Evolutionary conservation across 2,113 vertebrate species (phyloP), one percentile per base, ranked within the genome.

Genomic region (Oostethus manadensis): DNA sequence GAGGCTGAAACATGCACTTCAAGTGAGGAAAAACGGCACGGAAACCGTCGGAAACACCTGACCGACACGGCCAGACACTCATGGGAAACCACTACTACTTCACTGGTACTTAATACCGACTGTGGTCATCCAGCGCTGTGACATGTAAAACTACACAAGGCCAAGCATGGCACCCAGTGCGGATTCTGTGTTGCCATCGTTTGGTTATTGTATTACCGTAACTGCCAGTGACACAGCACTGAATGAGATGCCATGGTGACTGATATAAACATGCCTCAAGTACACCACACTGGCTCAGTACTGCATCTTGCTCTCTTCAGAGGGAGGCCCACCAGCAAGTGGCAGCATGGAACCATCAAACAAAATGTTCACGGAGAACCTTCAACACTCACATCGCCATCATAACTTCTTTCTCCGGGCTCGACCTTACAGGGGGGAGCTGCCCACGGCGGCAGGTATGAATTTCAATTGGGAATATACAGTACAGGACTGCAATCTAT

Each of bases 381-480:
- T 44, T 40, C 54, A 4, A 11, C 70, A 56, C 7, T 47, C 53
- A 57, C 56, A 18, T 48, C 69, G 57, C 54, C 50, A 71, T 59
- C 71, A 75, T 2, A 49, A 62, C 17, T 70, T 71, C 33, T 76
- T 86, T 33, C 51, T 73, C 51, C 78, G 56, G 0, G 47, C 76
- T 16, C 76, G 62, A 18, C 57, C 79, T 9, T 77, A 64, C 58
- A 71, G 64, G 2, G 84, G 84, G n/a, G 86, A 90, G 20, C 83
- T 69, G 2, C 82, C 80, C 1, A 66, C 80, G 35, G 51, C 85
- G 10, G 81, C 87, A 86, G 91, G 89, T 92, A 76, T 74, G 29
- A 33, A 33, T 33, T 8, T 4, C 29, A 33, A 33, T 33, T 8
- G 4, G 8, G 23, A 26, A 3, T 26, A 2, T 26, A 26, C 23